A percentile compares a stretch with the other conserved stretches of the same genome.
Conservation (phyloP, 2,797 vertebrate genomes). For the Pampus argenteus region DNA sequence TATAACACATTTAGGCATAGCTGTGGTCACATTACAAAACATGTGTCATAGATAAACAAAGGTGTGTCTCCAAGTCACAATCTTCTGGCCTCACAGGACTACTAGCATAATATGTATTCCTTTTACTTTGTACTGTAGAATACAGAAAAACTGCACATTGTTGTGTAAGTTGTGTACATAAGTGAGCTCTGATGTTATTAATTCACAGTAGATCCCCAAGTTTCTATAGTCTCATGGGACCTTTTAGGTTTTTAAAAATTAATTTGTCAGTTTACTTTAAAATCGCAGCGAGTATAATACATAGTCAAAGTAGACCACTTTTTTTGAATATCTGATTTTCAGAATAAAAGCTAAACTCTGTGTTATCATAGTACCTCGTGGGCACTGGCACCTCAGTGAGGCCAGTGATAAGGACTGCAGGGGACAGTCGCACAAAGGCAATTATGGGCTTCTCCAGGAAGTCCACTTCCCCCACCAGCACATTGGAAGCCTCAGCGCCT, state of each 20-base stretch:
- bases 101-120: not conserved
- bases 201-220: not conserved
- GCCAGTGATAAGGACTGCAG: constrained; percentile 94
- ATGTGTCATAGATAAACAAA: too few species aligned
- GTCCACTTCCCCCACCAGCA: constrained; percentile 96
- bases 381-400: constrained; percentile 97
- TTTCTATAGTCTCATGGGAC: not conserved
- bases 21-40: too few species aligned
- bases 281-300: not conserved
- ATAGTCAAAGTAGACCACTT: not conserved
- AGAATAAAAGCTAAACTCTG: not conserved
- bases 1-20: too few species aligned
- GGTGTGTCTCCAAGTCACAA: not conserved
- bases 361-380: constrained; percentile 86
- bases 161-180: not conserved
- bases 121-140: constrained; percentile 1
- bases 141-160: not conserved
- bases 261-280: not conserved
- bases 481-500: constrained; percentile 95
- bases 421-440: constrained; percentile 93
- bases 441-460: constrained; percentile 97
- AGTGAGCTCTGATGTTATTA: not conserved
- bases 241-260: constrained; percentile 6
- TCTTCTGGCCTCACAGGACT: not conserved
- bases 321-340: not conserved